Evolutionary conservation across 2,888 invertebrate genomes (phyloP), one percentile per base, ranked within the genome.

Genomic region (Lypha dubia): DNA sequence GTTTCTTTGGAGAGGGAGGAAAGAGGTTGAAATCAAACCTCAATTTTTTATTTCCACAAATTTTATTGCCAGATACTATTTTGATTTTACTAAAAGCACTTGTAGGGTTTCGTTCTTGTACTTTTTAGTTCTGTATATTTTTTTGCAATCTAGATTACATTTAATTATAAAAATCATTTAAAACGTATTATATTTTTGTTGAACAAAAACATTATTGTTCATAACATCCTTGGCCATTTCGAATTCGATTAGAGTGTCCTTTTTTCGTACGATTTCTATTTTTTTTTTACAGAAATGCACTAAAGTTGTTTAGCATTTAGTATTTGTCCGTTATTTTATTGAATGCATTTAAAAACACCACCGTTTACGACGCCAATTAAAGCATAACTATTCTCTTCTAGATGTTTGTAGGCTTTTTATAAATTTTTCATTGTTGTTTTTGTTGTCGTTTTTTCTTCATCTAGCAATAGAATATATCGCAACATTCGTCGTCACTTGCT

Each of bases 301-400:
- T 28, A 5, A n/a, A n/a, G n/a, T n/a, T n/a, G n/a, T n/a, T 67
- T 46, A 6, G 51, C 0, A 44, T 38, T 76, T 9, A 62, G 15
- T 15, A 51, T 41, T 62, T 76, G 28, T 70, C 84, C 62, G 73
- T 68, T 73, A 53, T 22, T 62, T 28, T 56, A 28, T 56, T 35
- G n/a, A n/a, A n/a, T 11, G 49, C 28, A 65, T 56, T 73, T 22
- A 51, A 81, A n/a, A 74, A 65, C 68, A 81, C 81, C 70, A 84
- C 84, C 84, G 84, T 84, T 84, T 74, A 46, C 81, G 63, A 79
- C 77, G 84, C 84, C 74, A 65, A 84, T 77, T 81, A 81, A 44
- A 74, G 46, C 51, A 68, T 77, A 84, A 84, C 84, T 84, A 79
- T 84, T 84, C 84, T 81, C 77, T 84, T 84, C 84, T 84, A 79